Evolutionary conservation across 2,888 invertebrate genomes (phyloP).

Genomic region (Mylabris sibirica): DNA sequence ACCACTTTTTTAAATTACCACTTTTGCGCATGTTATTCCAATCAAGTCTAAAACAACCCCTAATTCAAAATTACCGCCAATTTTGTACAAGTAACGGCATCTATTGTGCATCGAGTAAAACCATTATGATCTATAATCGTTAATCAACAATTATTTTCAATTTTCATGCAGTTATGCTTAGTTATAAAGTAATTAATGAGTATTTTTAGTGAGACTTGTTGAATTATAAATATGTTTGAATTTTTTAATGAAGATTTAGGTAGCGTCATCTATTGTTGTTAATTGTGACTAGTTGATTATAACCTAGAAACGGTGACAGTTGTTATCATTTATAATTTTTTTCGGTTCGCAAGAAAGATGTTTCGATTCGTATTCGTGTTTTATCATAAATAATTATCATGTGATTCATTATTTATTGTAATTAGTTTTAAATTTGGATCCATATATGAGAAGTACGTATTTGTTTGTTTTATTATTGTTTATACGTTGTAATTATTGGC

Average conservation of each 20-base stretch:
- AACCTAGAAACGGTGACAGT: conserved; percentile 28
- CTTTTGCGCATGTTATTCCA: conserved; percentile 10
- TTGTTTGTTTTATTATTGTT: neutral
- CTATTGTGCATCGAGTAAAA: neutral
- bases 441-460: neutral
- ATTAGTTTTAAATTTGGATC: neutral
- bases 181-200: too few species aligned
- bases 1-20: conserved; percentile 22
- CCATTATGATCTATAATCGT: too few species aligned
- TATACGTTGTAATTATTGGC: neutral
- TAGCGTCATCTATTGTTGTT: conserved; percentile 16
- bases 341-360: neutral
- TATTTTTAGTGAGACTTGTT: too few species aligned
- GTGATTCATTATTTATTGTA: conserved; percentile 27
- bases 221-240: too few species aligned
- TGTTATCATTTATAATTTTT: neutral
- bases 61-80: conserved; percentile 23
- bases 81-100: neutral
- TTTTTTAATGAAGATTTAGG: neutral
- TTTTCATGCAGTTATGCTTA: too few species aligned
- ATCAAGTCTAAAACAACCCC: neutral
- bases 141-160: too few species aligned
- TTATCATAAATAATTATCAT: conserved; percentile 27
- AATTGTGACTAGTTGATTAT: neutral
- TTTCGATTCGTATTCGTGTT: conserved; percentile 19